Conservation (phyloP, 1,140 invertebrate species). For the Belonocnema kinseyi region DNA sequence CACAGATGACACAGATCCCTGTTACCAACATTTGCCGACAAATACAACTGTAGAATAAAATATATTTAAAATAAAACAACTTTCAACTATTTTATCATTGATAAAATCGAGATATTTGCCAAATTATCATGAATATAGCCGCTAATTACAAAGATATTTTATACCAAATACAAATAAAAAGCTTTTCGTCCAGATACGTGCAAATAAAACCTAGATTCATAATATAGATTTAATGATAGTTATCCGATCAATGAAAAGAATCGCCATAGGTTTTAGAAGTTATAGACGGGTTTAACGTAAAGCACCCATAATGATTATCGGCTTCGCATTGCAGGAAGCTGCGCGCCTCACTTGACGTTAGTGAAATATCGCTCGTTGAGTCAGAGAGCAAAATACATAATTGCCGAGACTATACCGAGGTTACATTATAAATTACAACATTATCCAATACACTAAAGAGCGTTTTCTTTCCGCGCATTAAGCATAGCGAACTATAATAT, state of each 20-base stretch:
- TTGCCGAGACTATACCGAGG: conserved; percentile 6
- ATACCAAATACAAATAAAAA: too few species aligned
- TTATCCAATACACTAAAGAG: neutral
- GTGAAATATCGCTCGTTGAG: neutral
- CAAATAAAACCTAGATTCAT: neutral
- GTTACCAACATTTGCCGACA: too few species aligned
- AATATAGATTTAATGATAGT: conserved; percentile 22
- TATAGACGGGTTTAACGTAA: neutral
- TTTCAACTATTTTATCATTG: too few species aligned
- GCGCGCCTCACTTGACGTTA: too few species aligned
- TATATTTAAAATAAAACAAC: too few species aligned
- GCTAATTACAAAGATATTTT: too few species aligned
- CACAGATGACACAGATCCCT: too few species aligned
- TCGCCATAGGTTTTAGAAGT: neutral
- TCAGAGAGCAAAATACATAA: neutral
- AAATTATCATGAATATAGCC: too few species aligned
- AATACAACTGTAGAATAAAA: too few species aligned
- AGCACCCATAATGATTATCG: neutral
- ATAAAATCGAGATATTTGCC: too few species aligned
- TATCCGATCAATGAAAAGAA: neutral
- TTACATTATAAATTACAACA: conserved; percentile 13
- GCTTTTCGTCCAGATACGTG: neutral
- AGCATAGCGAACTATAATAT: neutral
- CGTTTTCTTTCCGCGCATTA: too few species aligned
- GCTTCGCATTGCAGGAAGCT: too few species aligned